Evolutionary conservation across 2,888 invertebrate genomes (phyloP), one percentile per base, ranked within the genome.

Genomic region (Germaria angustata): DNA sequence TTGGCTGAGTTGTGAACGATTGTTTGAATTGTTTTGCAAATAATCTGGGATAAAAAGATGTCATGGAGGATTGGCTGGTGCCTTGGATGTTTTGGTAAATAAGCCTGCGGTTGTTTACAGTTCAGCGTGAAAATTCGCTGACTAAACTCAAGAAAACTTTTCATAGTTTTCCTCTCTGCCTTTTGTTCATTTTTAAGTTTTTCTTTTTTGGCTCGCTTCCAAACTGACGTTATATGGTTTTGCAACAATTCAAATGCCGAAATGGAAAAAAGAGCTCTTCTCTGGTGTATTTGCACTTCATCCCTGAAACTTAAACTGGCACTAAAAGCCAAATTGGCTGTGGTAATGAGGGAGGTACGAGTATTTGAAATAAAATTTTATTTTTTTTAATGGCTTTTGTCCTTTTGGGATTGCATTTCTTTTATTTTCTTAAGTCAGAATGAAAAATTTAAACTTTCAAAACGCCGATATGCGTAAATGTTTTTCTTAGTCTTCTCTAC

Each of bases 41-140:
- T 55, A 71, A 46, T 24, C 34, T 46, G 24, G 24, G 6, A 46
- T 34, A 39, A 55, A 61, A 63, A 63, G 24, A 63, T n/a, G 44
- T 8, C 15, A 69, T 32, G 49, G 34, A 53, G 17, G 22, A 41
- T 44, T 59, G 49, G 20, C 66, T 59, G 39, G 39, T 41, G 39
- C 17, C 51, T 36, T 32, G 36, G 34, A 24, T 32, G 53, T 66
- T 72, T 65, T 75, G 46, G 53, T 81, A 51, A 57, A 82, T 75
- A 32, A 71, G 80, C 79, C 82, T 75, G 69, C 49, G 82, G 82
- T 76, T 75, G 75, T 82, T 76, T 80, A 71, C 66, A 75, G 66
- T 75, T 59, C 44, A 69, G 75, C 65, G 71, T 44, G 49, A 73
- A 78, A 79, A 73, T 68, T 55, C 55, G 63, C 20, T 49, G 46